Conservation (phyloP, 2,113 vertebrate genomes). For the Bubo bubo region DNA sequence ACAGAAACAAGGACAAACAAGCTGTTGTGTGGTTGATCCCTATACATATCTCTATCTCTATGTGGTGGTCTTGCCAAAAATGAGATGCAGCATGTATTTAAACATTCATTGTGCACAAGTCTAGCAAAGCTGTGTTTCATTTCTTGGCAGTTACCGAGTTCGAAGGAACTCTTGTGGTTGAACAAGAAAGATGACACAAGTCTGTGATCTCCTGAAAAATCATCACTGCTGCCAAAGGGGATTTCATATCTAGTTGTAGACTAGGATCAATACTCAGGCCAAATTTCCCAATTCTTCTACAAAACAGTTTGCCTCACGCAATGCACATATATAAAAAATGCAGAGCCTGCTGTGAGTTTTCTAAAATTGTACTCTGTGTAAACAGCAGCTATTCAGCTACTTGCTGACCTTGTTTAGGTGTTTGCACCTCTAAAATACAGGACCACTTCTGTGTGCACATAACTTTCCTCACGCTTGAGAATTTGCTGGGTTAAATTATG, state of each 20-base stretch:
- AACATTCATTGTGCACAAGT: not conserved
- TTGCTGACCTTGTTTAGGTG: not conserved
- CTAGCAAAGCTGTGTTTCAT: not conserved
- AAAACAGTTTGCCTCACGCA: not conserved
- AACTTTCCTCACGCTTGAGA: not conserved
- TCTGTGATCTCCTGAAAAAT: constrained; percentile 9
- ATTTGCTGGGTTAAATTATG: not conserved
- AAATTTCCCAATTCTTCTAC: not conserved
- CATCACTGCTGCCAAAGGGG: not conserved
- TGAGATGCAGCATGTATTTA: not conserved
- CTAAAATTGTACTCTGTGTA: not conserved
- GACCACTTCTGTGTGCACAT: not conserved
- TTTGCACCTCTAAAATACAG: not conserved
- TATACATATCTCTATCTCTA: rapidly evolving
- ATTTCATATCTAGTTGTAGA: not conserved
- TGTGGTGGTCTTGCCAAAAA: not conserved
- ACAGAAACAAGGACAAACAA: not conserved
- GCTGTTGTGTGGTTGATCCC: not conserved
- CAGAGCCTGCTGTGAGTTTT: not conserved
- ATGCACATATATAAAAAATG: rapidly evolving
- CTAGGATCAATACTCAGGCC: not conserved
- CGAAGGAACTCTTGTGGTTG: constrained; percentile 3
- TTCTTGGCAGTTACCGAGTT: constrained; percentile 18
- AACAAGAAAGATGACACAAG: constrained; percentile 11
- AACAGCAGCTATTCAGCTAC: not conserved